A percentile compares a stretch with the other conserved stretches of the same genome.
Evolutionary conservation across 2,797 vertebrate genomes (phyloP).

Genomic region (Galago senegalensis): DNA sequence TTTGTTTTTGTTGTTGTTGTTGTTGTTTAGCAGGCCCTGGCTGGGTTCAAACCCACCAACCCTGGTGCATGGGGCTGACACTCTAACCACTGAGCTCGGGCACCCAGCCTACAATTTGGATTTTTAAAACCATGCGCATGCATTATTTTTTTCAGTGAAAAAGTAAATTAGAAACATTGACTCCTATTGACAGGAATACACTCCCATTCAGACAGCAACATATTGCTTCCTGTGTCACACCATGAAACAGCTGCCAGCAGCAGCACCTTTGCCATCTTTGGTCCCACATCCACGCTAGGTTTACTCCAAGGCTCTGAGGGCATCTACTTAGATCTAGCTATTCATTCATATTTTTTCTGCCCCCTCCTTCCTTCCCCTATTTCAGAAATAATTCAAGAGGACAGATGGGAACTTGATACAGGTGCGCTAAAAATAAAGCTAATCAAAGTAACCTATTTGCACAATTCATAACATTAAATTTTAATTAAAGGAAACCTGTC

Average conservation of each 20-base stretch:
- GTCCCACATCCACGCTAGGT: background rate
- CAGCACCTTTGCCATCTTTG: background rate
- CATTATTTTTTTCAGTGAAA: conserved; percentile 34
- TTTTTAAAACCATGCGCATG: background rate
- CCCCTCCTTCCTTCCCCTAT: background rate
- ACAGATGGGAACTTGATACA: background rate
- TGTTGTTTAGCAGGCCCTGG: too few species aligned
- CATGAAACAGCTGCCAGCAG: background rate
- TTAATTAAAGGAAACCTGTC: background rate
- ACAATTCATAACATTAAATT: conserved; percentile 12
- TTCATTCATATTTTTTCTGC: background rate
- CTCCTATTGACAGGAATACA: background rate
- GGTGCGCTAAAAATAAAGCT: conserved; percentile 18
- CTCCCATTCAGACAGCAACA: background rate
- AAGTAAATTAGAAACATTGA: background rate
- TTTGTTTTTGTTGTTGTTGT: background rate
- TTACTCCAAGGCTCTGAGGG: background rate
- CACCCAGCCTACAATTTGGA: background rate
- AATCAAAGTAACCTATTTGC: conserved; percentile 3
- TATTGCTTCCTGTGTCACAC: background rate
- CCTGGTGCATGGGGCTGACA: too few species aligned
- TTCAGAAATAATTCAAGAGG: conserved; percentile 45
- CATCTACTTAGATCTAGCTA: background rate
- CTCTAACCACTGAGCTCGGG: too few species aligned
- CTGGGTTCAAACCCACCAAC: too few species aligned